Conservation (phyloP, 2,113 vertebrate species). For the Corvus hawaiiensis region DNA sequence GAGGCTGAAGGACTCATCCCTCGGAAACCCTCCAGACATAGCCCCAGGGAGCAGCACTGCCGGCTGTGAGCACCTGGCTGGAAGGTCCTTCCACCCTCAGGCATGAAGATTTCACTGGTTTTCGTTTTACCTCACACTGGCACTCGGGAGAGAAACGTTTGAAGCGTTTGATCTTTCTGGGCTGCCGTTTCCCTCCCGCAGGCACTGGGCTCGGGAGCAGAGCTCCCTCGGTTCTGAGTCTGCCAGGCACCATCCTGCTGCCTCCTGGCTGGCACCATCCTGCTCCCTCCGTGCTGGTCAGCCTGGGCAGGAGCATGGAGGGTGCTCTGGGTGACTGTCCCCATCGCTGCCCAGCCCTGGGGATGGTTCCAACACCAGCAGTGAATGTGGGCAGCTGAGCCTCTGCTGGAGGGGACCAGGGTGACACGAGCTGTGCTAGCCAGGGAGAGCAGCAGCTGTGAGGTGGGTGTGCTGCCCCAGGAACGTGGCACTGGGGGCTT, state of each 20-base stretch:
- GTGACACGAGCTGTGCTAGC: accelerated
- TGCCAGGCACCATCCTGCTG: accelerated
- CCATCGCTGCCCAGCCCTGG: neutral
- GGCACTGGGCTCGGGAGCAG: accelerated
- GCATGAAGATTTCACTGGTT: neutral
- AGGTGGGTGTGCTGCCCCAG: accelerated
- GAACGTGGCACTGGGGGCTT: neutral
- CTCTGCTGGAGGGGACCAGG: accelerated
- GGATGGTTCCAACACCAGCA: neutral
- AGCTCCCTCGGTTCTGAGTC: neutral
- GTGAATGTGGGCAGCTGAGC: neutral
- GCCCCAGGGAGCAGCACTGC: neutral
- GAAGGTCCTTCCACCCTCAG: neutral
- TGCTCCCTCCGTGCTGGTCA: neutral
- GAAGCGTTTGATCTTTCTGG: neutral
- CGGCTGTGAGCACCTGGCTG: neutral
- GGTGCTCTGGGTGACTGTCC: neutral
- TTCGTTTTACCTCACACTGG: neutral
- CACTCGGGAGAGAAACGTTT: neutral
- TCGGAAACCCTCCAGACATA: accelerated
- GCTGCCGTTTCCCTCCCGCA: neutral
- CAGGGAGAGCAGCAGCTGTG: neutral
- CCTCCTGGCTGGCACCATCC: neutral
- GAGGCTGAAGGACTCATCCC: neutral
- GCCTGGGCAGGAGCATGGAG: accelerated